Base-by-base conservation (phyloP, 1,140 invertebrate genomes). In the Hyposmocoma kahamanoa region DNA sequence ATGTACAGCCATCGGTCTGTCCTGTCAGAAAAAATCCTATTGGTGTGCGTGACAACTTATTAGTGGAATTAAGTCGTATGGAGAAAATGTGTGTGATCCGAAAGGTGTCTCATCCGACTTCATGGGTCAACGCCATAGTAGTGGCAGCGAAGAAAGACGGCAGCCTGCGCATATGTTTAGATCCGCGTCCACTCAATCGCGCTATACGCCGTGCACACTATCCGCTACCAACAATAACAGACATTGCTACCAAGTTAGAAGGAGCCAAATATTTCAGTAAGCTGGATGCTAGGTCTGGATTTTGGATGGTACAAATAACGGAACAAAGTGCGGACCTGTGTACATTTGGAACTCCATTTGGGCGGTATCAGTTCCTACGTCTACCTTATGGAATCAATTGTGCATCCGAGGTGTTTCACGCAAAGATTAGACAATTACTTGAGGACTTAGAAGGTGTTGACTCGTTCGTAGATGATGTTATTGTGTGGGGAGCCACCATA, bases 281-380 rank as follows among this genome's bases (percentile, higher is more conserved):
- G 20, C 28, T 86, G 10, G 78, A 87, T 53, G 62, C 59, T 1
- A 53, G 56, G 19, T 49, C 60, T 38, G 83, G 72, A 18, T 87
- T 77, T 46, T 85, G 76, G 74, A 67, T 84, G 47, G 53, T 87
- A 9, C 45, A 67, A 32, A 47, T 88, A 0, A 51, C 50, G 11
- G 43, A 76, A n/a, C 47, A 77, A 22, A 74, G 61, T 48, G 54
- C 62, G 2, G 42, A 58, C 42, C 39, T 56, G 9, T 63, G 61
- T 21, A 72, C 71, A 0, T 80, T 77, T 47, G 46, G 59, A 3
- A 74, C 71, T 9, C 70, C 67, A 11, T 76, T 69, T 42, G 69
- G 52, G 17, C 53, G 43, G 38, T 50, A 50, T 20, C 41, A 43
- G n/a, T 79, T 73, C 49, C 60, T 57, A 43, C 30, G 76, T 19